phyloP scores from a whole-genome alignment of 2,113 vertebrate genomes.

The Menura novaehollandiae region DNA sequence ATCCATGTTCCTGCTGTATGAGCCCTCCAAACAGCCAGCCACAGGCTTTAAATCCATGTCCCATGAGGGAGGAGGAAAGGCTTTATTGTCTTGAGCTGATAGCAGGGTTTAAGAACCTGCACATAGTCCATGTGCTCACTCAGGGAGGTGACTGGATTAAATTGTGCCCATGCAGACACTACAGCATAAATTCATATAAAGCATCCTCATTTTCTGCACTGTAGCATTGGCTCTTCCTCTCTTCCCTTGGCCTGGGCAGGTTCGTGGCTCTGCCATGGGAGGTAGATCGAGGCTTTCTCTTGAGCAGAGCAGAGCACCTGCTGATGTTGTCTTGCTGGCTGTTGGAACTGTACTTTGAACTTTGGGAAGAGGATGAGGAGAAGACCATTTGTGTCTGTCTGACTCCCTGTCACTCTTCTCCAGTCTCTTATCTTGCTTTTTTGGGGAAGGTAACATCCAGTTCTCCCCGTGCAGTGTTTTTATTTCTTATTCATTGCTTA shows the following conservation, averaged over 20 bases:
- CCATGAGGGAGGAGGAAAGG: background rate
- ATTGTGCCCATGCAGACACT: background rate
- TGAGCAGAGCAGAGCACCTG: background rate
- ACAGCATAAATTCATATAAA: background rate
- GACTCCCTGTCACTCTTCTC: background rate
- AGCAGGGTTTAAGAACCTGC: background rate
- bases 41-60: background rate
- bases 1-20: fast-evolving
- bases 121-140: fast-evolving
- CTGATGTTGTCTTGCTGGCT: background rate
- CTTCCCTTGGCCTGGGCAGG: background rate
- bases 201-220: fast-evolving
- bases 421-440: background rate
- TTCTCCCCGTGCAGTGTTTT: background rate
- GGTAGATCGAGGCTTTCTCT: background rate
- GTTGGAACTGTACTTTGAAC: background rate
- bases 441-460: background rate
- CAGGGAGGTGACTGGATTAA: background rate
- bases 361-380: background rate
- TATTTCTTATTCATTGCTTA: background rate
- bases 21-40: background rate
- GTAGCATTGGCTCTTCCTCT: background rate
- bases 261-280: fast-evolving
- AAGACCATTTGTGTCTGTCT: background rate
- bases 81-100: background rate